phyloP scores from a whole-genome alignment of 2,797 vertebrate genomes.

The Phoxinus dragarum region DNA sequence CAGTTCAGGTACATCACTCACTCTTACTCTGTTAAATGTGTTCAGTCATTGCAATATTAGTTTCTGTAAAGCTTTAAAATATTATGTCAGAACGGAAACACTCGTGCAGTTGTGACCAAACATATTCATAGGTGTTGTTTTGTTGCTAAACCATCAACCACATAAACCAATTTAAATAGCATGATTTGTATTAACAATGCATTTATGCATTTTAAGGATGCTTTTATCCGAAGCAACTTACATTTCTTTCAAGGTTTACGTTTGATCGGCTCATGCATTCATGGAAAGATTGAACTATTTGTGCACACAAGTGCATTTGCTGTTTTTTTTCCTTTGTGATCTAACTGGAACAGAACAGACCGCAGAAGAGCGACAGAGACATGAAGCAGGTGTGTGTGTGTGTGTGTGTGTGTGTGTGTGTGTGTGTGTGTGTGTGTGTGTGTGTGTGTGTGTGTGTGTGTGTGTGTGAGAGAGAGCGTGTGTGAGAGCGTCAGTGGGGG shows the following conservation, averaged over 20 bases:
- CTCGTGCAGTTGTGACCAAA: background rate
- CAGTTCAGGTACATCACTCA: background rate
- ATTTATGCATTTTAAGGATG: background rate
- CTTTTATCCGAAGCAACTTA: background rate
- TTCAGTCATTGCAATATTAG: background rate
- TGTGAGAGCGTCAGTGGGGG: too few relatives aligned
- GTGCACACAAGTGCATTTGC: background rate
- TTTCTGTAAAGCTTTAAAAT: too few relatives aligned
- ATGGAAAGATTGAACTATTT: background rate
- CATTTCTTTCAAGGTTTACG: background rate
- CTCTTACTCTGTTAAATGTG: background rate
- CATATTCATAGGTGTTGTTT: background rate
- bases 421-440: background rate
- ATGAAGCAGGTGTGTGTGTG: background rate
- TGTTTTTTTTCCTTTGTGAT: background rate
- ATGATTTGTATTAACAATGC: background rate
- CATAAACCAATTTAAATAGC: background rate
- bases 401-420: background rate
- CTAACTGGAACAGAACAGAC: background rate
- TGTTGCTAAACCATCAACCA: background rate
- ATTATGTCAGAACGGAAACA: too few relatives aligned
- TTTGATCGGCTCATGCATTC: background rate
- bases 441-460: background rate
- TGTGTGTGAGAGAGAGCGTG: too few relatives aligned
- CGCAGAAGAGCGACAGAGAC: background rate